phyloP scores from a whole-genome alignment of 2,797 vertebrate genomes.

The Poeciliopsis presidionis region DNA sequence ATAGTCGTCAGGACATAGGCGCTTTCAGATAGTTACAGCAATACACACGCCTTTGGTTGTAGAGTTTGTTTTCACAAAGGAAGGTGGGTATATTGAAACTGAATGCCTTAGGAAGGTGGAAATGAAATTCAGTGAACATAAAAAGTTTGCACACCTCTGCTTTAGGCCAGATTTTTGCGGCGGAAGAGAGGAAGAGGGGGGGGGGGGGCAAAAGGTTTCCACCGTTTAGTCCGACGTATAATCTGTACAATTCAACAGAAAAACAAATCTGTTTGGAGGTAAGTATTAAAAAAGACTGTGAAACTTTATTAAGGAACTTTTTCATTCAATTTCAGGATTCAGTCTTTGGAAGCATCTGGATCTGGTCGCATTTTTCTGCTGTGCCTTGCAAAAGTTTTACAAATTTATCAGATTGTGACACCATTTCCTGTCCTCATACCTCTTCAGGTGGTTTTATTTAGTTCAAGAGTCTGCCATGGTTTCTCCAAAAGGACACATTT shows the following conservation, averaged over 20 bases:
- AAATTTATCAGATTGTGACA: background rate
- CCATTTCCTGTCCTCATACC: too few relatives aligned
- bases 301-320: background rate
- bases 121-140: background rate
- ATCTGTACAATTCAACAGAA: background rate
- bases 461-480: background rate
- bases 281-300: background rate
- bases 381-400: background rate
- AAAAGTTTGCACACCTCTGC: background rate
- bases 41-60: slow-evolving; percentile 34
- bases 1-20: slow-evolving; percentile 57
- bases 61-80: slow-evolving; percentile 64
- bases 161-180: background rate
- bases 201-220: background rate
- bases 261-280: background rate
- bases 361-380: background rate
- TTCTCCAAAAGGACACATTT: background rate
- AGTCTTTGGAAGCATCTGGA: background rate
- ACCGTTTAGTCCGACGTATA: background rate
- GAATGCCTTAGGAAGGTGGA: slow-evolving; percentile 28
- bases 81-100: slow-evolving; percentile 45
- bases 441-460: background rate
- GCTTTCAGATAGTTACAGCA: slow-evolving; percentile 42
- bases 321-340: background rate
- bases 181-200: too few relatives aligned